Evolutionary conservation across 2,797 vertebrate species (phyloP).

Genomic region (Labeo calbasu): DNA sequence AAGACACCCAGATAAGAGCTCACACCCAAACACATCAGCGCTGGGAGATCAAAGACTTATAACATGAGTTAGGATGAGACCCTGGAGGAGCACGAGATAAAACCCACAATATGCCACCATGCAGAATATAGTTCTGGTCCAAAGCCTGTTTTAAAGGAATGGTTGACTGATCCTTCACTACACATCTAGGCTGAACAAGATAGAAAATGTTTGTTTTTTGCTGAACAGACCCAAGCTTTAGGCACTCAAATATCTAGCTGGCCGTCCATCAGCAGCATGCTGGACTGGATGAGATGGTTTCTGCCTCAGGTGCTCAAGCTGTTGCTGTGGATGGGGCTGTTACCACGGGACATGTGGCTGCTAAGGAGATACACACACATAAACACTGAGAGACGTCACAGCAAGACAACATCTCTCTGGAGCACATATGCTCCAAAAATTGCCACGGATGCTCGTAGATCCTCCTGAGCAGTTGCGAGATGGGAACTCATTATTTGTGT

Average conservation of each 20-base stretch:
- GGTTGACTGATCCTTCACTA: background rate
- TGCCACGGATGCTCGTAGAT: background rate
- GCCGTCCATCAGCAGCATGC: constrained; percentile 60
- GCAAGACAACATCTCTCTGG: constrained; percentile 2
- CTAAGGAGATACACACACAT: constrained; percentile 26
- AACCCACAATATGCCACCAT: constrained; percentile 5
- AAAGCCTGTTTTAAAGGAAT: background rate
- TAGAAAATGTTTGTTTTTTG: background rate
- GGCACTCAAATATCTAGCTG: constrained; percentile 68
- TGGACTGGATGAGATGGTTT: background rate
- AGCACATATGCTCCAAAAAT: background rate
- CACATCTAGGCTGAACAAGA: constrained; percentile 2
- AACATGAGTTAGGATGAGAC: constrained; percentile 35
- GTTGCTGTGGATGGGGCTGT: constrained; percentile 83
- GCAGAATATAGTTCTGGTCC: background rate
- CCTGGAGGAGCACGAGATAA: constrained; percentile 16
- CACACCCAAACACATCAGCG: constrained; percentile 35
- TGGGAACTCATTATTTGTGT: background rate
- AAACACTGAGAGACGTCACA: constrained; percentile 22
- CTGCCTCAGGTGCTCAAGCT: constrained; percentile 73
- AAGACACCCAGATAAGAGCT: constrained; percentile 36
- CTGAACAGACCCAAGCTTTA: background rate
- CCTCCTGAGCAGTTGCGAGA: background rate
- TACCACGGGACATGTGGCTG: constrained; percentile 68
- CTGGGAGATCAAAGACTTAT: constrained; percentile 47